These are phyloP conservation scores for Cryptomyrus ogoouensis DNA, from an alignment of 2,113 vertebrate species.

Conservation along the genomic window DNA sequence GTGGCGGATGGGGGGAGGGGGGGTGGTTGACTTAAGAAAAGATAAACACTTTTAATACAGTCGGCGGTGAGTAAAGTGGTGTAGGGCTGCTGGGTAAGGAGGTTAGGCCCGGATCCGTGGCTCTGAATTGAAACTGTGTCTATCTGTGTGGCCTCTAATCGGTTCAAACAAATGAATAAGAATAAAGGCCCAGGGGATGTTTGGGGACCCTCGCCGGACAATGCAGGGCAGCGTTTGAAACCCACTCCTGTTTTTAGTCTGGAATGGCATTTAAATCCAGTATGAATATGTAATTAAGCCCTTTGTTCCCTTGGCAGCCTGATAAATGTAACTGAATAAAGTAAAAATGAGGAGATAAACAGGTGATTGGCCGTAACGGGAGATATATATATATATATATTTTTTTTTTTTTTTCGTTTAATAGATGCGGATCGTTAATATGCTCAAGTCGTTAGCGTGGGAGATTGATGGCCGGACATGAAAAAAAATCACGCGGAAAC, in stretches of 20 bases:
- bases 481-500: background rate
- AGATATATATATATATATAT: too few relatives aligned
- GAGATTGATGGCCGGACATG: background rate
- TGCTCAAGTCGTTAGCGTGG: background rate
- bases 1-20: conserved; percentile 30
- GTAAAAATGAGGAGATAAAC: background rate
- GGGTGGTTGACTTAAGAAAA: conserved; percentile 49
- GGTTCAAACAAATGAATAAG: conserved; percentile 66
- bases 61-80: conserved; percentile 50
- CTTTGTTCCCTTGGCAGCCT: background rate
- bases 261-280: background rate
- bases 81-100: conserved; percentile 55
- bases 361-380: background rate
- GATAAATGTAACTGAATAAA: background rate
- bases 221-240: conserved; percentile 13
- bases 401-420: background rate
- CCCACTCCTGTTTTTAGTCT: conserved; percentile 39
- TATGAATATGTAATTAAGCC: background rate
- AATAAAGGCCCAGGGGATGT: conserved; percentile 40
- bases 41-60: conserved; percentile 58
- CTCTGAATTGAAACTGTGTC: conserved; percentile 30
- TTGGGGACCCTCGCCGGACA: background rate
- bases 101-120: conserved; percentile 21
- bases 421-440: background rate
- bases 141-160: conserved; percentile 65